Evolutionary conservation across 1,140 invertebrate genomes (phyloP), one percentile per base, ranked within the genome.

Genomic region (Orius insidiosus): DNA sequence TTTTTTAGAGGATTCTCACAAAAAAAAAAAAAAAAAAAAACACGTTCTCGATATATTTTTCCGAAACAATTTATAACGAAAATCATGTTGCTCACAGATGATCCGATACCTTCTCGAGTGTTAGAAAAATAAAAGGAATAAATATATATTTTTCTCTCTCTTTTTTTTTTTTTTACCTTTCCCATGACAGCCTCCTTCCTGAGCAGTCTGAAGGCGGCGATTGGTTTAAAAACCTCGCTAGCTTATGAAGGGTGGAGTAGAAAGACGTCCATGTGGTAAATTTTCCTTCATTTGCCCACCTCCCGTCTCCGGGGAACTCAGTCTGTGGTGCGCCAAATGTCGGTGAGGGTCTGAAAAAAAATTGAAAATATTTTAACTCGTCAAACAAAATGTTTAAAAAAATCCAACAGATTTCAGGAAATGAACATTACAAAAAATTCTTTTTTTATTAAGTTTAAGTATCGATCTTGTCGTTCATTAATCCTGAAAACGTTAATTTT

Each of bases 111-210:
- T 7, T 4, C 24, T 7, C 24, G 24, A 24, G 16, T 10, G 15
- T 1, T 39, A 34, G 13, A 4, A 9, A 15, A 14, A 46, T 36
- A 3, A 36, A 9, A n/a, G 32, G 32, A 7, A 7, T 33, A 33
- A 33, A n/a, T n/a, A n/a, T n/a, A n/a, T n/a, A 7, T 33, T 33
- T 7, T 7, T 6, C n/a, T 33, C n/a, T 33, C 6, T 6, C n/a
- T 6, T 6, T 33, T 33, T 36, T 36, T 15, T 36, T 36, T 15
- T 36, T 62, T 61, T 63, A 82, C 80, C 76, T 73, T 60, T 85
- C 80, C 80, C 80, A 83, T 55, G 78, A 81, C 42, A 83, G 70
- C 50, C 81, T 66, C 48, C 80, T 63, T n/a, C 35, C 39, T 19
- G 44, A 13, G 13, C 42, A 13, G 19, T 45, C 49, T 47, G 60